Evolutionary conservation across 2,888 invertebrate genomes (phyloP).

Genomic region (Protophormia terraenovae): DNA sequence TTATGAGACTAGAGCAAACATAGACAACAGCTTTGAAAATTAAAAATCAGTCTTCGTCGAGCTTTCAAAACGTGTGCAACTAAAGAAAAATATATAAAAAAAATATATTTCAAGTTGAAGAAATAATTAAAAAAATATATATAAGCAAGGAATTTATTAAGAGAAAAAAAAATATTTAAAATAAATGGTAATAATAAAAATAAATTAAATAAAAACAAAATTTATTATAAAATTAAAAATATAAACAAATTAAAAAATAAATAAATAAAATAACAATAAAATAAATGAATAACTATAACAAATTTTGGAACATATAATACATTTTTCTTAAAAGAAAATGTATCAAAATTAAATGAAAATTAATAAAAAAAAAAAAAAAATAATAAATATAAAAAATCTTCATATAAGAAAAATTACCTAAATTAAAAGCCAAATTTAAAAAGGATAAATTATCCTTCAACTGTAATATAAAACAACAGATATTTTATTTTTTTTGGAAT

Average conservation of each 20-base stretch:
- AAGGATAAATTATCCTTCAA: too few relatives aligned
- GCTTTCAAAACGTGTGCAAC: constrained; percentile 80
- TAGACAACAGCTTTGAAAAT: constrained; percentile 38
- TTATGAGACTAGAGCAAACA: constrained; percentile 42
- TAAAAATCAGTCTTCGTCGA: constrained; percentile 80
- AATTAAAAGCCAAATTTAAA: too few relatives aligned
- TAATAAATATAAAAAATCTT: too few relatives aligned
- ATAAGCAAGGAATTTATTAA: constrained; percentile 14
- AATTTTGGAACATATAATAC: too few relatives aligned
- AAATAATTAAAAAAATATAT: background rate
- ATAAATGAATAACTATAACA: too few relatives aligned
- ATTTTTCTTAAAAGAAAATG: too few relatives aligned
- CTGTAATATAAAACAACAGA: too few relatives aligned
- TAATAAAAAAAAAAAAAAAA: background rate
- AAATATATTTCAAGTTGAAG: background rate
- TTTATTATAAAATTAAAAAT: background rate
- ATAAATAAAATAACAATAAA: too few relatives aligned
- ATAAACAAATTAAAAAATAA: background rate
- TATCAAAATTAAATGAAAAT: background rate
- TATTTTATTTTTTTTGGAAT: too few relatives aligned
- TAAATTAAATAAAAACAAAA: background rate
- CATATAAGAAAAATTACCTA: too few relatives aligned
- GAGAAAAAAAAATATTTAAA: constrained; percentile 39
- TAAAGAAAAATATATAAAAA: constrained; percentile 32
- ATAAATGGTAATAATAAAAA: constrained; percentile 31